Evolutionary conservation across 1,140 invertebrate species (phyloP).

Genomic region (Catajapyx aquilonaris): DNA sequence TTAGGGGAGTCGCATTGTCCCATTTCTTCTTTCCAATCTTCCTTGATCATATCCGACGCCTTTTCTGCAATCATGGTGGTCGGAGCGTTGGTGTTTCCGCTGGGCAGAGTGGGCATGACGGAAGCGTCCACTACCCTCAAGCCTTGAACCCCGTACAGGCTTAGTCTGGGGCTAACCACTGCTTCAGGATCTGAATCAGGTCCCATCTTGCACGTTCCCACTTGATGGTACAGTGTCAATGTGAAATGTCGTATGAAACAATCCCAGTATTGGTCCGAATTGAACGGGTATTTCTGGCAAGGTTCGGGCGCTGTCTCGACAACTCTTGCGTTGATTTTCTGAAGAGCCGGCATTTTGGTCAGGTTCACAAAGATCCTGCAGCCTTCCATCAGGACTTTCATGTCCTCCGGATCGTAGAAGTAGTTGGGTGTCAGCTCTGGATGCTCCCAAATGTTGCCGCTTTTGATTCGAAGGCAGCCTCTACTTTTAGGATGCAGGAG

Average conservation of each 20-base stretch:
- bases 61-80: conserved; percentile 33
- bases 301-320: conserved; percentile 12
- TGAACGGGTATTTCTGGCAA: conserved; percentile 10
- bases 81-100: conserved; percentile 30
- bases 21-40: no score
- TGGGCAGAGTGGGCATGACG: conserved; percentile 29
- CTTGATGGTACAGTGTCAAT: conserved; percentile 13
- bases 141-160: conserved; percentile 3
- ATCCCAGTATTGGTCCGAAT: conserved; percentile 13
- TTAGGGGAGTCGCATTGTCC: no score
- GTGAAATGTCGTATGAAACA: conserved; percentile 12
- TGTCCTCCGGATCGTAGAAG: no score
- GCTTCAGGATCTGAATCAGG: conserved; percentile 15
- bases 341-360: conserved; percentile 4
- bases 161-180: conserved; percentile 15
- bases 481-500: no score
- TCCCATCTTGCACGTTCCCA: conserved; percentile 20
- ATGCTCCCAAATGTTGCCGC: no score
- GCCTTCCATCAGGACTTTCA: no score
- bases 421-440: no score
- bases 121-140: conserved; percentile 29
- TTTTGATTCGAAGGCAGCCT: no score
- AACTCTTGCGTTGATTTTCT: conserved; percentile 12
- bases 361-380: no score
- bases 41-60: conserved; percentile 26